Evolutionary conservation across 2,888 invertebrate genomes (phyloP).

Genomic region (Drosophila rellima): DNA sequence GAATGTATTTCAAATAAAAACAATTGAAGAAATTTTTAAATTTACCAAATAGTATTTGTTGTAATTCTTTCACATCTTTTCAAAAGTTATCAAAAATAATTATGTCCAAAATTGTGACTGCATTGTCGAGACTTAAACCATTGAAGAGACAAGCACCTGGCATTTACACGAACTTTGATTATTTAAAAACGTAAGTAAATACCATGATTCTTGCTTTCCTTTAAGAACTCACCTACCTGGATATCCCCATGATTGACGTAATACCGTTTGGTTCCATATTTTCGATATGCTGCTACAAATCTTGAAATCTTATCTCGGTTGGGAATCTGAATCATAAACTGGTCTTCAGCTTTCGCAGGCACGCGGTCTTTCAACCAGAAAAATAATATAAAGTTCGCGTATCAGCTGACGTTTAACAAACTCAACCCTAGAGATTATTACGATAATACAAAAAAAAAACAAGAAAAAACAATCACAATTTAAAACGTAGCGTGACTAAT

Average conservation of each 20-base stretch:
- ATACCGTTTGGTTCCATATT: background rate
- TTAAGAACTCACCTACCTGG: background rate
- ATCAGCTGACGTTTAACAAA: constrained; percentile 20
- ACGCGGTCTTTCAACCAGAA: constrained; percentile 2
- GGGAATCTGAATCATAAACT: constrained; percentile 34
- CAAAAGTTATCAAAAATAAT: constrained; percentile 14
- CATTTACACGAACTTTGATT: constrained; percentile 31
- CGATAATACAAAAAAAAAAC: constrained; percentile 18
- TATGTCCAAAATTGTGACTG: constrained; percentile 40
- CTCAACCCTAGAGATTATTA: constrained; percentile 17
- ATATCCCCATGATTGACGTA: constrained; percentile 24
- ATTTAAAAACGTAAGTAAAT: constrained; percentile 70
- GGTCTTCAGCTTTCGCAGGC: constrained; percentile 7
- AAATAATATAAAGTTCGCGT: constrained; percentile 8
- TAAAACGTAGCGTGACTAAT: constrained; percentile 64
- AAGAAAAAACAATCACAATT: constrained; percentile 28
- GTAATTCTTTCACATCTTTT: constrained; percentile 9
- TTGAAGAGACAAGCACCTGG: background rate
- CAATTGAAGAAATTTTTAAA: constrained; percentile 9
- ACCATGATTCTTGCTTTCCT: background rate
- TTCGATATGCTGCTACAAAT: background rate
- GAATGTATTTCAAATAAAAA: constrained; percentile 49
- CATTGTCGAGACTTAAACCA: constrained; percentile 7
- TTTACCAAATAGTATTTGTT: background rate
- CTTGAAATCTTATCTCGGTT: constrained; percentile 24